These are phyloP conservation scores for Meriones psammophilus DNA, from an alignment of 2,797 vertebrate species.

Conservation along the genomic window DNA sequence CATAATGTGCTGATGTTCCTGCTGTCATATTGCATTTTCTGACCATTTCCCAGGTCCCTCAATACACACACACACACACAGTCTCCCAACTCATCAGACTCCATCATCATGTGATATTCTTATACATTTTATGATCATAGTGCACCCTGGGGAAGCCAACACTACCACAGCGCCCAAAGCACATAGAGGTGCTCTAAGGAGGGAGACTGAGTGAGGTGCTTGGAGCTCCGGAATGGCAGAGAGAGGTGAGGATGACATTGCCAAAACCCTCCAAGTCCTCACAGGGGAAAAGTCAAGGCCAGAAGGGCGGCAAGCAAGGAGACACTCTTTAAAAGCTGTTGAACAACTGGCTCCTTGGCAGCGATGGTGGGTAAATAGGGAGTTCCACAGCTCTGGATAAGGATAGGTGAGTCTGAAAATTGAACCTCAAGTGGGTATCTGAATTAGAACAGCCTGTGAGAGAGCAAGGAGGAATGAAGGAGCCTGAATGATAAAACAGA, in stretches of 20 bases:
- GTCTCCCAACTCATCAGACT: neutral
- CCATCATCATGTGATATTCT: neutral
- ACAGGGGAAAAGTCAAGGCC: neutral
- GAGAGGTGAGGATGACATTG: neutral
- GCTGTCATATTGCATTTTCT: conserved; percentile 74
- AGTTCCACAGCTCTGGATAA: neutral
- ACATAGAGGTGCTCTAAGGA: neutral
- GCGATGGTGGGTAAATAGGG: neutral
- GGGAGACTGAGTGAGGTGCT: neutral
- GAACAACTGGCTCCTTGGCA: neutral
- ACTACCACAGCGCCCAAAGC: neutral
- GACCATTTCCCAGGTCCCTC: conserved; percentile 66
- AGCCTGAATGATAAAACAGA: neutral
- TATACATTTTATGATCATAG: neutral
- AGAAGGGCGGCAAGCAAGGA: neutral
- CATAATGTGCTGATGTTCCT: conserved; percentile 50
- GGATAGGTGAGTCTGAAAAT: neutral
- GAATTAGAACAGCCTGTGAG: neutral
- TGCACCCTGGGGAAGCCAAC: neutral
- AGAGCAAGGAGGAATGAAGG: neutral
- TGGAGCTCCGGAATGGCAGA: neutral
- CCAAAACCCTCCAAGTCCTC: neutral
- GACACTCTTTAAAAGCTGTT: neutral
- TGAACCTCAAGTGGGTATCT: neutral
- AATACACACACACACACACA: neutral